Conservation (phyloP, 2,888 invertebrate genomes). For the Mechanitis mazaeus region DNA sequence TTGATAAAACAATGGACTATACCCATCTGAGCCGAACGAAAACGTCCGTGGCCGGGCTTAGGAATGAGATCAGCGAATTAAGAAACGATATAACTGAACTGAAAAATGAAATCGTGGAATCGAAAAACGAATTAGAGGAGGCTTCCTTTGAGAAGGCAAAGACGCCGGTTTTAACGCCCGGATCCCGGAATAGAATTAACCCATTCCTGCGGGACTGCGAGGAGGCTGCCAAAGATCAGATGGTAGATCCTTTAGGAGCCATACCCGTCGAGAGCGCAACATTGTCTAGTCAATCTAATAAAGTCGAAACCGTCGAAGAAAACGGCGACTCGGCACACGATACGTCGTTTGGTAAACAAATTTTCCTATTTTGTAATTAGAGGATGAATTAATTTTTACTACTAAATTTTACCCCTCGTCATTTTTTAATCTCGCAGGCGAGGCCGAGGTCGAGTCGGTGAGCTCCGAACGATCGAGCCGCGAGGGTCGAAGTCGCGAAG, state of each 20-base stretch:
- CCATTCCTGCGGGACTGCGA: constrained; percentile 79
- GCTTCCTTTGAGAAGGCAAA: constrained; percentile 58
- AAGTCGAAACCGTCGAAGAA: constrained; percentile 44
- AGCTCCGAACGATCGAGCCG: constrained; percentile 66
- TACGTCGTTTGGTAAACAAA: constrained; percentile 50
- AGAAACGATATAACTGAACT: constrained; percentile 64
- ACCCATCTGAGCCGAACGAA: constrained; percentile 62
- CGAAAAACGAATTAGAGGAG: constrained; percentile 67
- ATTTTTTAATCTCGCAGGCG: constrained; percentile 36
- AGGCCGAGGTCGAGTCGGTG: constrained; percentile 61
- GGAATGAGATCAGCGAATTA: constrained; percentile 67
- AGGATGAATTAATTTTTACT: background rate
- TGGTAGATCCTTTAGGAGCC: constrained; percentile 67
- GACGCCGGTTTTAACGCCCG: constrained; percentile 59
- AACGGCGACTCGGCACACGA: constrained; percentile 59
- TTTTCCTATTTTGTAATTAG: background rate
- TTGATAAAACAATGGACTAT: constrained; percentile 74
- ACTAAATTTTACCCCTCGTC: background rate
- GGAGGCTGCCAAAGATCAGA: constrained; percentile 42
- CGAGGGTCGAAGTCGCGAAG: constrained; percentile 60
- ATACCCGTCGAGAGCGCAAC: constrained; percentile 62
- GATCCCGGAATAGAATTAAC: constrained; percentile 73
- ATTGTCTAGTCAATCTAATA: constrained; percentile 48
- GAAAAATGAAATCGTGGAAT: constrained; percentile 70
- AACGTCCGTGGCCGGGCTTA: constrained; percentile 59